These are phyloP conservation scores for Lepidurus apus DNA, from an alignment of 1,140 invertebrate genomes.

Conservation along the genomic window DNA sequence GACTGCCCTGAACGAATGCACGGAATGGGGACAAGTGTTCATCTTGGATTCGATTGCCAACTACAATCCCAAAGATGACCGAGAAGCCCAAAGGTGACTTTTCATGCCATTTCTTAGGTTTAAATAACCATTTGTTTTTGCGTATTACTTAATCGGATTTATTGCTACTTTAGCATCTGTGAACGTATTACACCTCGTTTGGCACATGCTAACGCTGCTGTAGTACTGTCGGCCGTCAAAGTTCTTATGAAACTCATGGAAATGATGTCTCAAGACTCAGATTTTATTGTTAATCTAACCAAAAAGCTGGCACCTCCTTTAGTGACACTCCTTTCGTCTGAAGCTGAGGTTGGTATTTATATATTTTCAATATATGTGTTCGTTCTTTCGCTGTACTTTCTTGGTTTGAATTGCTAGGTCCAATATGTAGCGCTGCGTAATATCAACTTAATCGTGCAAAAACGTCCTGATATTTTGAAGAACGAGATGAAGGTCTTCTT, in stretches of 20 bases:
- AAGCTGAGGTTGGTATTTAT: conserved; percentile 74
- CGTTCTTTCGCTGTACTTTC: background rate
- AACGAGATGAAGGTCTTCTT: conserved; percentile 99
- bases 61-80: conserved; percentile 93
- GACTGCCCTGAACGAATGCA: conserved; percentile 98
- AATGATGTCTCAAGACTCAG: conserved; percentile 85
- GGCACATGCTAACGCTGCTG: conserved; percentile 98
- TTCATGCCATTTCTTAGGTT: too few species aligned
- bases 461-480: conserved; percentile 97
- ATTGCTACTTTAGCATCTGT: conserved; percentile 66
- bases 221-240: conserved; percentile 98
- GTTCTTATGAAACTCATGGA: conserved; percentile 93
- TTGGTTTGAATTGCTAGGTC: conserved; percentile 49
- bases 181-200: conserved; percentile 95
- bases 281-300: conserved; percentile 88
- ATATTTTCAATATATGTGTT: too few species aligned
- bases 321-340: conserved; percentile 93
- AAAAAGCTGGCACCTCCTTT: conserved; percentile 98
- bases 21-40: conserved; percentile 99
- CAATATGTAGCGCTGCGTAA: conserved; percentile 98
- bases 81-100: conserved; percentile 88
- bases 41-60: conserved; percentile 97
- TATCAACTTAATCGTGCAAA: conserved; percentile 99
- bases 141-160: background rate
- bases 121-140: too few species aligned